Evolutionary conservation across 2,888 invertebrate genomes (phyloP), one percentile per base, ranked within the genome.

Genomic region (Cantharis rufa): DNA sequence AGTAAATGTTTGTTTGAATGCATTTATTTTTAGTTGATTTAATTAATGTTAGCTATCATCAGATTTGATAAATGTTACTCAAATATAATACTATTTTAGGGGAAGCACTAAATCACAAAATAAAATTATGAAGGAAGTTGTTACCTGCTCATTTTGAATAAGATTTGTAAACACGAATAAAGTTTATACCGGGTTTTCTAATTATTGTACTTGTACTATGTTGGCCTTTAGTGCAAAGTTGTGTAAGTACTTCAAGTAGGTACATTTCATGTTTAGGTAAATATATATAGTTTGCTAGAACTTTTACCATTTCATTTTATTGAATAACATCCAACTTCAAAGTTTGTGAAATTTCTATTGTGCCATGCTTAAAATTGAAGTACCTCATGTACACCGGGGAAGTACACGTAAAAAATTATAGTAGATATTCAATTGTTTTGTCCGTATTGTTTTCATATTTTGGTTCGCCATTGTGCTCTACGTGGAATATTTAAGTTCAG

Each of bases 111-210:
- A 74, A 74, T 74, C 69, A 69, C 15, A 62, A 28, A 27, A 16
- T 64, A 69, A 69, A 15, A 66, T 32, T 28, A n/a, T 16, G n/a
- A 16, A 72, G 72, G 63, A 74, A 74, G 74, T 74, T 70, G 24
- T 69, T 70, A 74, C 74, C 69, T 74, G 70, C 70, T 63, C 70
- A 69, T 32, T 70, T 72, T 48, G 72, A 72, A 18, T 69, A n/a
- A 74, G 74, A 74, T 74, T 74, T 74, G 63, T 64, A 61, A 69
- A 69, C 69, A 21, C 15, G 72, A 66, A 68, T 68, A 32, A 66
- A 72, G 72, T 72, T 27, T 27, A 63, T 71, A 64, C 63, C n/a
- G 62, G 71, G n/a, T 27, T 66, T 24, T 66, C 61, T 72, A 69
- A 16, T 61, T 66, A 27, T 15, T 18, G 28, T 66, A 32, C 71